Base-by-base conservation (phyloP, 2,888 invertebrate species). In the Chymomyza caudatula region DNA sequence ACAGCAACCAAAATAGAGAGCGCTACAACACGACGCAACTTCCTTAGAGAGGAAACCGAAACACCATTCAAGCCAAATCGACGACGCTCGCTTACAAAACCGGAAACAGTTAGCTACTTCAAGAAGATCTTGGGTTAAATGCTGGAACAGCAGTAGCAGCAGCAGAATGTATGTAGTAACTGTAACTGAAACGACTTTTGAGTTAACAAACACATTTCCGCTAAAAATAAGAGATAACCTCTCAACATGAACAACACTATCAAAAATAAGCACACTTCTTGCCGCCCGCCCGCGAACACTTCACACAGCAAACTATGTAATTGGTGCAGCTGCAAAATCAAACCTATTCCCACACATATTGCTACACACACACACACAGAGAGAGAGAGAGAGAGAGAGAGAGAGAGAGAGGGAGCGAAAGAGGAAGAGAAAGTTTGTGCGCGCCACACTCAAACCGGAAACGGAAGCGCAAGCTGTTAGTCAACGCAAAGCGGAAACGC, bases 101-200 rank as follows among this genome's bases (percentile, higher is more conserved):
- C 90, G 77, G 90, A 90, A 77, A 88, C 89, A 63, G 86, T 86
- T 69, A 90, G 90, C 85, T 90, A 90, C 77, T 88, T 90, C 76
- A 90, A 90, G 79, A 90, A 90, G 79, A 89, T 90, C 77, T 84
- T 90, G 75, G 90, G 90, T 79, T 90, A 90, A 87, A 63, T 29
- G 19, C 60, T n/a, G 20, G 62, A 25, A 47, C 55, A 37, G 13
- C 61, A 63, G 59, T 37, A 67, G 58, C 56, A 73, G 69, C 64
- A 71, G 67, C 70, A 62, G 73, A 69, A 67, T n/a, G 11, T 22
- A 20, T 17, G 17, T 20, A 4, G 44, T 20, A 65, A 60, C 65
- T 78, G 60, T 65, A 64, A 44, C 79, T 53, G 53, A 53, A 15
- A 53, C 25, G 53, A 53, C 53, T 53, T 20, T 15, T 20, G 19